A percentile compares a stretch with the other conserved stretches of the same genome.
Conservation (phyloP, 2,113 vertebrate species). For the Phalacrocorax aristotelis region DNA sequence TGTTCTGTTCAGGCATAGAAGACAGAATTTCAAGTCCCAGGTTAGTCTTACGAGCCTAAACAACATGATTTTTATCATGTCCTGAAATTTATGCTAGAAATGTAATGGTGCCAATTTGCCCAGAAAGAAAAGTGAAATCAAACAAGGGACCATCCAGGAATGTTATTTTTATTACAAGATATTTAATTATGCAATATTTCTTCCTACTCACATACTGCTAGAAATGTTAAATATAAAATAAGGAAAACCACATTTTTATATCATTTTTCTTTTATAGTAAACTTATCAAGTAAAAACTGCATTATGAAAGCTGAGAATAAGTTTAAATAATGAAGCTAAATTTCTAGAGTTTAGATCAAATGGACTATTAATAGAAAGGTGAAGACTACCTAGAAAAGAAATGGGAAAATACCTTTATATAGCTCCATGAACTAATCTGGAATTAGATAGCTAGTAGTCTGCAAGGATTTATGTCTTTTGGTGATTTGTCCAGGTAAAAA, state of each 20-base stretch:
- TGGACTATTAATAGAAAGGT: not conserved
- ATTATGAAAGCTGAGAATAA: not conserved
- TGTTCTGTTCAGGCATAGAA: not conserved
- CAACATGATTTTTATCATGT: not conserved
- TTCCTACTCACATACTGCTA: not conserved
- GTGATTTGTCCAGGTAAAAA: not conserved
- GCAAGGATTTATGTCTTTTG: not conserved
- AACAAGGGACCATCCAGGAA: not conserved
- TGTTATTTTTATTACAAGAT: not conserved
- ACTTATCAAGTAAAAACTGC: not conserved
- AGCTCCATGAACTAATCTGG: not conserved
- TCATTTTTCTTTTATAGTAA: not conserved
- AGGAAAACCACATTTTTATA: not conserved
- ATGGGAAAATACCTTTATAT: not conserved
- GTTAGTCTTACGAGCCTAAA: not conserved
- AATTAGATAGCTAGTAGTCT: not conserved
- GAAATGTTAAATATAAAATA: not conserved
- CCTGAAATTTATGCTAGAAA: not conserved
- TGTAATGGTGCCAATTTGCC: not conserved
- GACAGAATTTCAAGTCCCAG: not conserved
- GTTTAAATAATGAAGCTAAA: not conserved
- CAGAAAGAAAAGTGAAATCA: not conserved
- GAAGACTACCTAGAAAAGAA: not conserved
- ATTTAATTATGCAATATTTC: not conserved
- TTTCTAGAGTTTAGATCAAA: not conserved